Evolutionary conservation across 35 echinoderm and acorn worm genomes (phyloP), one percentile per base, ranked within the genome.

Genomic region (Apostichopus japonicus): DNA sequence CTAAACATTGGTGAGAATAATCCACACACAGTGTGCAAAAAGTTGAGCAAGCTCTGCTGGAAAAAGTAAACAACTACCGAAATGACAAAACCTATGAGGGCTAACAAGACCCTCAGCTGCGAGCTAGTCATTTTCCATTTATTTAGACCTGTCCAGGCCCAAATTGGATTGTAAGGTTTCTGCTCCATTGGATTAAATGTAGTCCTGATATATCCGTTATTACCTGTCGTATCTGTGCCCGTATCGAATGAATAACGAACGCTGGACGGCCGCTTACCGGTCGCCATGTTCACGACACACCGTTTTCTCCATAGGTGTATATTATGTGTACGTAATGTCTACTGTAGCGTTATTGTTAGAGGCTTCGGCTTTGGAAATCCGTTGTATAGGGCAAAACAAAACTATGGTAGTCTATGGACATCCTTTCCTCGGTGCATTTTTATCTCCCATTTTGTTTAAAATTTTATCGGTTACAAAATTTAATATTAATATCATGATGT

Each of bases 1-100:
- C 97, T 98, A 90, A 96, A 98, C 79, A 96, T 94, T 65, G 97
- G 97, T 44, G 96, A 94, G 84, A 98, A 98, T 61, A 98, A 78
- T 22, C 96, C 96, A 92, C 96, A 95, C 56, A 98, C 55, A 15
- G 75, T 91, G 83, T 98, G 96, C 62, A 98, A 77, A 54, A 95
- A 91, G 57, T 92, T 92, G 27, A 98, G 33, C 44, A 98, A 83
- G 25, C 90, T 92, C 70, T 94, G 92, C 73, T 98, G 96, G 77
- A 98, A 94, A 88, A 98, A 72, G 58, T 98, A 98, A 83, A 96
- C 77, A 23, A 91, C 73, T 7, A 92, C 56, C 21, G 91, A 84
- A 81, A 90, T 70, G 11, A 94, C 80, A 10, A 94, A 87, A 19
- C 82, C 92, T 63, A 87, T 87, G 33, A 62, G 86, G 71, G 91